Evolutionary conservation across 2,797 vertebrate species (phyloP), one percentile per base, ranked within the genome.

Genomic region (Orientallactaga sibirica): DNA sequence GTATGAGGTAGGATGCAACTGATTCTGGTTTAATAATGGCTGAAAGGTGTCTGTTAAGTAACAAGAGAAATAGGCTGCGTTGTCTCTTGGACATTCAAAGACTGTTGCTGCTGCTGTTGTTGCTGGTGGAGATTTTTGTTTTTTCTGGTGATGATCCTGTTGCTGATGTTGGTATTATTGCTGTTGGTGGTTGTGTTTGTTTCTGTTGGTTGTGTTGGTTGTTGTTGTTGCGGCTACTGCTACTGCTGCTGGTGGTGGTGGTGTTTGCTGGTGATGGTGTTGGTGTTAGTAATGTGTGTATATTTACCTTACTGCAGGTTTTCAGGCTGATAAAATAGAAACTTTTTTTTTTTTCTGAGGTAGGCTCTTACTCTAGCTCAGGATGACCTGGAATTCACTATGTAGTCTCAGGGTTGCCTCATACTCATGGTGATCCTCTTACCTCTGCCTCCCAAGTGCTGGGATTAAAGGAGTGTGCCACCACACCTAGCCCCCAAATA

Each of bases 291-390:
- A 25, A 18, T 62, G 22, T 70, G 22, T 29, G 1, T 83, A 15
- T 41, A 25, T 91, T 73, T 64, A 58, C 78, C 24, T 87, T 64
- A 62, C n/a, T 70, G 74, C 64, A 85, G 48, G n/a, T n/a, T 88
- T 92, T 92, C 91, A 79, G 43, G 58, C 18, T 77, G 78, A 73
- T 64, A 81, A 61, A 83, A 88, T 66, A 92, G 62, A 92, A 62
- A 12, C 19, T 4, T 10, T 48, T 8, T 48, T 48, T 48, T 8
- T 48, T 48, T 48, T 48, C 48, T 48, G 7, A 48, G 48, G 48
- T 48, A 48, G 48, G 48, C 48, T 48, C 10, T 48, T 10, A 48
- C 48, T 48, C 10, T 9, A 48, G 48, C 48, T 48, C 10, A 48
- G 48, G 48, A 7, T 48, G 48, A 48, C 48, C 48, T 48, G 48